Conservation (phyloP, 2,113 vertebrate genomes). For the Chaenocephalus aceratus region DNA sequence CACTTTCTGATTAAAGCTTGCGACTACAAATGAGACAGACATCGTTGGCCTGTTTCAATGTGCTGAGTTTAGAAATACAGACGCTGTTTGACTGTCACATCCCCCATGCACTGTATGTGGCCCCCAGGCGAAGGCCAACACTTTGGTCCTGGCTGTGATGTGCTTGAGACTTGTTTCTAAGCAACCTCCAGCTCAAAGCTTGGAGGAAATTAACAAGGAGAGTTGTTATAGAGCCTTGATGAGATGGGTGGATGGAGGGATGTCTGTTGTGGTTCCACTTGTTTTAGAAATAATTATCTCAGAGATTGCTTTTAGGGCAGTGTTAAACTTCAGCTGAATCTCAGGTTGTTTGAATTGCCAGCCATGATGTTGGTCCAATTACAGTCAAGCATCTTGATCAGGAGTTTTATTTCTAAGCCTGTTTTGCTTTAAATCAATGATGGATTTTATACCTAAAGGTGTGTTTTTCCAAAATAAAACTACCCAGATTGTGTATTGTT, state of each 20-base stretch:
- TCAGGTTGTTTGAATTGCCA: background rate
- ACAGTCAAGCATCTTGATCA: slow-evolving; percentile 8
- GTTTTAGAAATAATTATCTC: slow-evolving; percentile 26
- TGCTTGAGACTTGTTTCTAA: slow-evolving; percentile 65
- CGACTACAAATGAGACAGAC: background rate
- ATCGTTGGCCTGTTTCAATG: background rate
- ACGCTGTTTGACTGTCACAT: slow-evolving; percentile 32
- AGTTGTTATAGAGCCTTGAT: slow-evolving; percentile 21
- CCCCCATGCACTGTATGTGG: slow-evolving; percentile 1
- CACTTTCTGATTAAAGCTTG: no score
- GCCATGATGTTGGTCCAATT: background rate
- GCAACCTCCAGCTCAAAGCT: slow-evolving; percentile 63
- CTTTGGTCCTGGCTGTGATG: slow-evolving; percentile 43
- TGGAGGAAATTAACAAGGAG: slow-evolving; percentile 36
- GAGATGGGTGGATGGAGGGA: slow-evolving; percentile 22
- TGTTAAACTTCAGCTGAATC: slow-evolving; percentile 4
- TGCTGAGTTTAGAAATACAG: background rate
- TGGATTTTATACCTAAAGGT: background rate
- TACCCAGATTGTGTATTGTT: background rate
- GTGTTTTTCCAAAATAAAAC: background rate
- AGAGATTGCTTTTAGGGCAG: background rate
- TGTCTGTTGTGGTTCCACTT: slow-evolving; percentile 33
- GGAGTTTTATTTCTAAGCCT: background rate
- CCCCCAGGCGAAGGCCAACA: slow-evolving; percentile 39
- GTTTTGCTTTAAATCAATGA: background rate